Base-by-base conservation (phyloP, 2,113 vertebrate genomes). In the Narcine bancroftii region DNA sequence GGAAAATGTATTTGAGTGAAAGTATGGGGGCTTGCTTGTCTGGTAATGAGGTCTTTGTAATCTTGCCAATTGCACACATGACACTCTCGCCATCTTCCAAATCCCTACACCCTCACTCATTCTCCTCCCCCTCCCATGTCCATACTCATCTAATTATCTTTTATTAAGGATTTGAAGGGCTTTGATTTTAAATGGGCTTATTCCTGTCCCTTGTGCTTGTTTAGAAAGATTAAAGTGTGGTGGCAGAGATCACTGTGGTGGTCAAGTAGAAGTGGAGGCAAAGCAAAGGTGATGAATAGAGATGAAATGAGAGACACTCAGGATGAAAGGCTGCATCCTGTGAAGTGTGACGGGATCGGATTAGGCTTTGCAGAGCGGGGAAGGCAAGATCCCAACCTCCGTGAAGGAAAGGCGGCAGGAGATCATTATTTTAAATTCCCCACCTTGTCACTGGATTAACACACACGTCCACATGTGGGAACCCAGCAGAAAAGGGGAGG, bases 151-250 rank as follows among this genome's bases (percentile, higher is more conserved):
- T 87, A 60, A 60, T 87, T 87, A 87, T 60, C 81, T 87, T 60
- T 87, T 36, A 87, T 87, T 36, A 87, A 87, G 81, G 81, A 87
- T 87, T 87, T 87, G 81, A 87, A 60, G n/a, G 53, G 53, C 81
- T 87, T 87, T 87, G 81, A 87, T 63, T 87, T 60, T 60, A 63
- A 87, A 87, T 87, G n/a, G 81, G 81, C 53, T 87, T 87, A 60
- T 60, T 60, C 81, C 81, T 85, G 50, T 85, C 81, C n/a, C 81
- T 85, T 85, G 50, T 24, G 33, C 81, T 85, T 60, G 81, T 60
- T 87, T 36, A 17, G 53, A 21, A 36, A 87, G 81, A 87, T 87
- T 87, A 87, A 87, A 87, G 81, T 36, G 53, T 60, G 15, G n/a
- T 87, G 81, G 60, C 53, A 60, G 36, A 87, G 81, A 87, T 87